These are phyloP conservation scores for Calameuta idolon DNA, from an alignment of 2,888 invertebrate species.

Conservation along the genomic window DNA sequence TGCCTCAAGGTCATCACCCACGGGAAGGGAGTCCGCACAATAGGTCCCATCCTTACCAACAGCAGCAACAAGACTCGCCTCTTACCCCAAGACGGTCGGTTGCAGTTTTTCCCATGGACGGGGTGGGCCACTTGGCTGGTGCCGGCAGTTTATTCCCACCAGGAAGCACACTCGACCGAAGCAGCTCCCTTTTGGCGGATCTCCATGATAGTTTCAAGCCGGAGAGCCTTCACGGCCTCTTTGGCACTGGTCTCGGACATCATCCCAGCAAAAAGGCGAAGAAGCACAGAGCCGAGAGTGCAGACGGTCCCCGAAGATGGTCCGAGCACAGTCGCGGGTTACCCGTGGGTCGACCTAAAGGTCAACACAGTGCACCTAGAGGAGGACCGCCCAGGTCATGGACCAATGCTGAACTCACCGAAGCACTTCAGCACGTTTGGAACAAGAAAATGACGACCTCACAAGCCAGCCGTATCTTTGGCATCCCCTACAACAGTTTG, in stretches of 20 bases:
- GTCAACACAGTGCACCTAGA: constrained; percentile 90
- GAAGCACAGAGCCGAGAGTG: constrained; percentile 49
- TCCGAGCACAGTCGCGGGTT: constrained; percentile 59
- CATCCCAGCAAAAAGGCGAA: constrained; percentile 56
- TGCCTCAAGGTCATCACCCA: constrained; percentile 49
- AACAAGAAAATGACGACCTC: constrained; percentile 95
- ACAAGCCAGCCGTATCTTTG: constrained; percentile 90
- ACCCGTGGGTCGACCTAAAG: constrained; percentile 85
- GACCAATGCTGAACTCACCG: constrained; percentile 92
- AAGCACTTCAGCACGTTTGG: constrained; percentile 94
- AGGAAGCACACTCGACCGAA: constrained; percentile 50
- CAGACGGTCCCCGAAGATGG: constrained; percentile 54
- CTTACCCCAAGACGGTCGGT: constrained; percentile 32
- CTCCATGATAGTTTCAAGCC: constrained; percentile 62
- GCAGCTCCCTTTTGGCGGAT: constrained; percentile 52
- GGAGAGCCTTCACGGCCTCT: constrained; percentile 59
- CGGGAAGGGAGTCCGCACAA: constrained; percentile 58
- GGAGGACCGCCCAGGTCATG: constrained; percentile 92
- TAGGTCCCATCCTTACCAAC: constrained; percentile 42
- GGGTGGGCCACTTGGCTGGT: constrained; percentile 48
- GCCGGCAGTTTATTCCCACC: constrained; percentile 54
- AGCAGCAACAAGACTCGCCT: constrained; percentile 37
- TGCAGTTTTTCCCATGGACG: constrained; percentile 56
- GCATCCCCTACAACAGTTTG: constrained; percentile 93
- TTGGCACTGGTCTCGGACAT: constrained; percentile 46